These are phyloP conservation scores for Heliocidaris erythrogramma DNA, from an alignment of 35 echinoderm and acorn worm species.

Conservation along the genomic window DNA sequence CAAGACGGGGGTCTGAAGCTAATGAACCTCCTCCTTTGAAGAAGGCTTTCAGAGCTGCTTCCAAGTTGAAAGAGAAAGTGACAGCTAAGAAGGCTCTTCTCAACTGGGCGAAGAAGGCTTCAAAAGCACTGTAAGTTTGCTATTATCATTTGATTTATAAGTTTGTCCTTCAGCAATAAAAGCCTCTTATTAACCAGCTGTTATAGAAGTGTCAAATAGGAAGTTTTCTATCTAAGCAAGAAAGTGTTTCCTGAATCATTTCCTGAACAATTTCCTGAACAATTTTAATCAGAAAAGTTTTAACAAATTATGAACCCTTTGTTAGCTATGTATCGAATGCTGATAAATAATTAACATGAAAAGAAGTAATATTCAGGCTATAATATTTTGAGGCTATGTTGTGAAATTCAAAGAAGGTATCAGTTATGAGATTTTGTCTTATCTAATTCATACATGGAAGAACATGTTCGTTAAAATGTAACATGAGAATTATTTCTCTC, in stretches of 20 bases:
- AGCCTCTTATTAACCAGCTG: neutral
- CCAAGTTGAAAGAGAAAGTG: conserved; percentile 64
- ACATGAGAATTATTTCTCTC: no score
- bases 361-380: no score
- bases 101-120: conserved; percentile 84
- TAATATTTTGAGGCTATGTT: no score
- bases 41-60: conserved; percentile 50
- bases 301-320: no score
- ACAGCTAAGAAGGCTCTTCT: conserved; percentile 93
- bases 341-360: no score
- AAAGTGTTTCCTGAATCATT: neutral
- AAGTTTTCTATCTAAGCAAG: neutral
- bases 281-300: no score
- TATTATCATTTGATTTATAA: neutral
- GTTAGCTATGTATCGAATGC: no score
- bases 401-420: no score
- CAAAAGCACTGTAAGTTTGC: conserved; percentile 38
- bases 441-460: no score
- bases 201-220: neutral
- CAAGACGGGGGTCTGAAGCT: conserved; percentile 49
- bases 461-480: no score
- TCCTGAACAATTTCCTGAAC: neutral
- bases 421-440: no score
- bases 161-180: no score
- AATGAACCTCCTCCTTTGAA: conserved; percentile 75